Evolutionary conservation across 2,113 vertebrate species (phyloP).

Genomic region (Melanotaenia duboulayi): DNA sequence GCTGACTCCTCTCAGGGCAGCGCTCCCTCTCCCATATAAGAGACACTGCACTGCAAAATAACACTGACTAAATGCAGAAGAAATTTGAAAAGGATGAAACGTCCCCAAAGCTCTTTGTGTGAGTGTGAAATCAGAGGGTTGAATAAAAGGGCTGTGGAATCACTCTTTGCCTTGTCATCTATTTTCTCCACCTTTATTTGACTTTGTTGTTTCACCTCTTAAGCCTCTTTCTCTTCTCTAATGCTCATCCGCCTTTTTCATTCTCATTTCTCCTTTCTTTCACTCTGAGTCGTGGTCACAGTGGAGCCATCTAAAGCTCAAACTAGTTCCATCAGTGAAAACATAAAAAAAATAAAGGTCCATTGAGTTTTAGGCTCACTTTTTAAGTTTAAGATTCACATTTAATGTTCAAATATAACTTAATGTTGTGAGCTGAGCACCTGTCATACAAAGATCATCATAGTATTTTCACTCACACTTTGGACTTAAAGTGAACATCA

Average conservation of each 20-base stretch:
- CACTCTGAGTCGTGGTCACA: slow-evolving; percentile 37
- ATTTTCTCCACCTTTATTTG: slow-evolving; percentile 74
- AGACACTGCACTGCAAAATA: slow-evolving; percentile 73
- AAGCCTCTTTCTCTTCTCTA: slow-evolving; percentile 37
- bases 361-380: background rate
- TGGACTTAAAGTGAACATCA: background rate
- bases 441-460: too few species aligned
- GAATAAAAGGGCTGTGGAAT: slow-evolving; percentile 79
- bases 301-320: slow-evolving; percentile 11
- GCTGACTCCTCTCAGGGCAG: slow-evolving; percentile 86
- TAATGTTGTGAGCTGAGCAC: too few species aligned
- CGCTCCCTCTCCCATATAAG: slow-evolving; percentile 65
- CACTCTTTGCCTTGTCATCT: slow-evolving; percentile 77
- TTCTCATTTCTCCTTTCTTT: slow-evolving; percentile 62
- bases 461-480: too few species aligned
- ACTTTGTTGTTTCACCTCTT: slow-evolving; percentile 70
- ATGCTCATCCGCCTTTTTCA: slow-evolving; percentile 34
- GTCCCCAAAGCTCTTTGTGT: slow-evolving; percentile 94
- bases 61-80: slow-evolving; percentile 92
- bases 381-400: too few species aligned
- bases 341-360: background rate
- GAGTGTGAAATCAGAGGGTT: slow-evolving; percentile 90
- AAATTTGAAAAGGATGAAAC: slow-evolving; percentile 99
- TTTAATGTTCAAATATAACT: too few species aligned
- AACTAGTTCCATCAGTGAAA: background rate